Percentiles rank a stretch among this genome's conserved stretches.
phyloP scores from a whole-genome alignment of 2,797 vertebrate genomes.

The Microcaecilia unicolor region DNA sequence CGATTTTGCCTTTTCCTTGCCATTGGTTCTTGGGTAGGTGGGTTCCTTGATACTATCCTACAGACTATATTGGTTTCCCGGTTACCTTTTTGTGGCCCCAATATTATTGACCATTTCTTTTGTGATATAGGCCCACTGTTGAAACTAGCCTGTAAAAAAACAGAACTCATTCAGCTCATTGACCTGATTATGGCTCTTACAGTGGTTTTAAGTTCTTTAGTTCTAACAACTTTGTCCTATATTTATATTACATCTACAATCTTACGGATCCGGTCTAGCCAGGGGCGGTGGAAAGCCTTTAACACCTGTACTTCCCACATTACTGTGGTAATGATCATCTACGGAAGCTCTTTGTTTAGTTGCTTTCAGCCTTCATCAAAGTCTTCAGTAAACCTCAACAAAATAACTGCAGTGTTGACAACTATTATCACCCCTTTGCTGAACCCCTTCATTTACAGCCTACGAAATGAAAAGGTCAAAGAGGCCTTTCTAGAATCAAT shows the following conservation, averaged over 20 bases:
- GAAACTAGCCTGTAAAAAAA: constrained; percentile 1
- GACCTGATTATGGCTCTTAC: not conserved
- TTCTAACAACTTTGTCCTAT: constrained; percentile 8
- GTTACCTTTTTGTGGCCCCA: not conserved
- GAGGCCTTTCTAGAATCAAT: not conserved
- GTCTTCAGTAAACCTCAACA: not conserved
- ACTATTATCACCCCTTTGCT: constrained; percentile 7
- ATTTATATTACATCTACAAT: constrained; percentile 3
- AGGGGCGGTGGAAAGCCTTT: constrained; percentile 2
- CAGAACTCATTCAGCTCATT: not conserved
- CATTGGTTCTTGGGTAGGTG: not conserved
- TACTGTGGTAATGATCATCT: constrained; percentile 6
- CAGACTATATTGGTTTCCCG: not conserved
- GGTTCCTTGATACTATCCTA: not conserved
- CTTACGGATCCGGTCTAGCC: not conserved
- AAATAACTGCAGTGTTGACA: constrained; percentile 1
- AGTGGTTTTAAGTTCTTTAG: constrained; percentile 7
- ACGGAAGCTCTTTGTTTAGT: constrained; percentile 6
- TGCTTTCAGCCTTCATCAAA: not conserved
- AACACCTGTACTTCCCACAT: constrained; percentile 16
- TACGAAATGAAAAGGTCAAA: constrained; percentile 1
- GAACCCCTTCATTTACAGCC: constrained; percentile 5
- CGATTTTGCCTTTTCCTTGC: not conserved
- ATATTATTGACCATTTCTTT: constrained; percentile 11
- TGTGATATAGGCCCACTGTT: constrained; percentile 1